phyloP scores from a whole-genome alignment of 2,888 invertebrate species.

The Heliothis peltigera region DNA sequence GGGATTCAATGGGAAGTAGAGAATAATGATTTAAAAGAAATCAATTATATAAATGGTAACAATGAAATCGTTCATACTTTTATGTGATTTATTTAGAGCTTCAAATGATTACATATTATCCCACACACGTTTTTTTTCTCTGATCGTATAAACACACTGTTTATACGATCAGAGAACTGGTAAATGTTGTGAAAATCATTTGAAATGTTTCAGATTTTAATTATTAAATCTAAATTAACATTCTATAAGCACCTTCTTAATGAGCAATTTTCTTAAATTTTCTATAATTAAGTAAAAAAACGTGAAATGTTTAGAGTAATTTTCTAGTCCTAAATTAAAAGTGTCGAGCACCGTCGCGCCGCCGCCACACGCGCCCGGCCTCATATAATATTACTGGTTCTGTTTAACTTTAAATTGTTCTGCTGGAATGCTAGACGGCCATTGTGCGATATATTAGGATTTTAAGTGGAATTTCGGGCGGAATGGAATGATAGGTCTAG shows the following conservation, averaged over 20 bases:
- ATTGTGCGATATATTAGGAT: slow-evolving; percentile 61
- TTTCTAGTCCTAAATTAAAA: slow-evolving; percentile 19
- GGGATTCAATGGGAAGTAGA: background rate
- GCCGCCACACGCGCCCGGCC: slow-evolving; percentile 23
- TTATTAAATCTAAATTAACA: background rate
- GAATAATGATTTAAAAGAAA: too few species aligned
- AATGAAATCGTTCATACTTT: too few species aligned
- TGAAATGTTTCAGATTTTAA: background rate
- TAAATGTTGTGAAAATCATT: too few species aligned
- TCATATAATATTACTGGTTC: slow-evolving; percentile 49
- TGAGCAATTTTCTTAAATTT: slow-evolving; percentile 7
- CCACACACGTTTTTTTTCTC: background rate
- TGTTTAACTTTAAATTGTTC: slow-evolving; percentile 68
- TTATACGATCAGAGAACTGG: too few species aligned
- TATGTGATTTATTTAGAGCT: background rate
- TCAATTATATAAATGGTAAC: too few species aligned
- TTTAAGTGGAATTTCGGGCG: slow-evolving; percentile 60
- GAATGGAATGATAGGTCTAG: slow-evolving; percentile 60
- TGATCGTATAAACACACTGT: too few species aligned
- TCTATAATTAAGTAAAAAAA: slow-evolving; percentile 19
- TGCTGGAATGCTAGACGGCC: slow-evolving; percentile 55
- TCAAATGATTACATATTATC: background rate
- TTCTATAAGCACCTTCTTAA: background rate
- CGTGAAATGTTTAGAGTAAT: slow-evolving; percentile 29
- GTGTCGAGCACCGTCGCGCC: slow-evolving; percentile 3